These are phyloP conservation scores for Cryptocephalus moraei DNA, from an alignment of 2,888 invertebrate genomes.

Conservation along the genomic window DNA sequence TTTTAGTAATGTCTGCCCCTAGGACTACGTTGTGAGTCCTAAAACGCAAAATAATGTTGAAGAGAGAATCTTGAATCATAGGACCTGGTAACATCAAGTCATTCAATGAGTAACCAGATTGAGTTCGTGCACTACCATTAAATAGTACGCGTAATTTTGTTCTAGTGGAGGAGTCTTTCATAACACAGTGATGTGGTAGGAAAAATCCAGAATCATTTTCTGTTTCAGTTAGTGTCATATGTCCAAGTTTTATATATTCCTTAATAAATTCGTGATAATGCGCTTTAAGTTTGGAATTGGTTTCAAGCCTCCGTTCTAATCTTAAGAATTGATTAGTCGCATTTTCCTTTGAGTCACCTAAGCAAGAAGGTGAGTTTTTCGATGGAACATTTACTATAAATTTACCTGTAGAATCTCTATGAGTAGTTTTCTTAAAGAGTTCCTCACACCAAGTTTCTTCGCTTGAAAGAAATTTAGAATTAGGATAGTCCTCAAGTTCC, in stretches of 20 bases:
- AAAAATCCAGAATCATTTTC: neutral
- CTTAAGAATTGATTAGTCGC: neutral
- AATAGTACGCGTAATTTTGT: constrained; percentile 21
- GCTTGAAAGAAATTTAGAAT: neutral
- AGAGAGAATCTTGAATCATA: constrained; percentile 15
- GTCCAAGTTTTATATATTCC: constrained; percentile 1
- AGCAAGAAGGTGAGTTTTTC: neutral
- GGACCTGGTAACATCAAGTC: constrained; percentile 14
- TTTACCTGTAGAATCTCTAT: neutral
- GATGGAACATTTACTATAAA: neutral
- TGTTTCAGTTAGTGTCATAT: constrained; percentile 7
- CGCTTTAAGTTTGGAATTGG: neutral
- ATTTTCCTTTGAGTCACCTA: neutral
- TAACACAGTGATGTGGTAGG: constrained; percentile 20
- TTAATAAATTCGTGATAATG: neutral
- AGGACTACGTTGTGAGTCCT: constrained; percentile 12
- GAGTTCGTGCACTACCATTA: constrained; percentile 14
- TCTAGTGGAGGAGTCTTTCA: constrained; percentile 15
- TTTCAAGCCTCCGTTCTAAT: neutral
- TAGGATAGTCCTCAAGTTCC: neutral
- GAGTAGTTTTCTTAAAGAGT: neutral
- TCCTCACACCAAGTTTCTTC: neutral
- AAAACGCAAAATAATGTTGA: constrained; percentile 4
- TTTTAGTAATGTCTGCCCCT: constrained; percentile 18
- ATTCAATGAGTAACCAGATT: constrained; percentile 13